These are phyloP conservation scores for Drosophila mayri DNA, from an alignment of 1,140 invertebrate genomes.

Conservation along the genomic window DNA sequence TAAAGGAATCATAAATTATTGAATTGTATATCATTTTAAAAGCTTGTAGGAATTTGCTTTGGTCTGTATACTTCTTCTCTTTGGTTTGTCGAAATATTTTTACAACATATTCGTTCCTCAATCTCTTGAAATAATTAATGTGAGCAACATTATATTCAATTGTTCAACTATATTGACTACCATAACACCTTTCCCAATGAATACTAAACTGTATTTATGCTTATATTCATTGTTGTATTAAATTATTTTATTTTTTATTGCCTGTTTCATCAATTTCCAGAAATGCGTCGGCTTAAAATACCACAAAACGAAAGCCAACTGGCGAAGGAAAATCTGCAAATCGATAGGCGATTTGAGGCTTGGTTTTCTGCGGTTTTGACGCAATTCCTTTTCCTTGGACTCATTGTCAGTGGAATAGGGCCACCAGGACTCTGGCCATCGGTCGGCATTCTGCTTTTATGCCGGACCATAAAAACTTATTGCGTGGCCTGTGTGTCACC, in stretches of 20 bases:
- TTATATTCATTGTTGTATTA: background rate
- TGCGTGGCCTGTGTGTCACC: no score
- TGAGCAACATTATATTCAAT: background rate
- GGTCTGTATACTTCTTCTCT: background rate
- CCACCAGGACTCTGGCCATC: no score
- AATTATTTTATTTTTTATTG: background rate
- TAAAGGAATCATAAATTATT: no score
- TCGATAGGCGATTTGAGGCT: slow-evolving; percentile 41
- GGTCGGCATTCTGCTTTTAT: no score
- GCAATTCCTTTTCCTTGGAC: slow-evolving; percentile 15
- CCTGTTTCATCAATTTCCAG: background rate
- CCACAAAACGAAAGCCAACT: background rate
- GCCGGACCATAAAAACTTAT: no score
- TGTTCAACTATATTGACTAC: no score
- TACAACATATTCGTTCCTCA: background rate
- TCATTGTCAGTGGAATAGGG: slow-evolving; percentile 13
- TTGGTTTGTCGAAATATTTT: background rate
- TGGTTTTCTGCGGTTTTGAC: slow-evolving; percentile 7
- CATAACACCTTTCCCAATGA: background rate
- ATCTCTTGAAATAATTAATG: background rate
- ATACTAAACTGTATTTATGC: background rate
- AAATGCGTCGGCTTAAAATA: slow-evolving; percentile 20
- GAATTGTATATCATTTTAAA: no score
- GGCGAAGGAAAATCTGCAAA: slow-evolving; percentile 38
- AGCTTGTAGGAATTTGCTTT: no score